Base-by-base conservation (phyloP, 2,113 vertebrate species). In the Sakesphorus luctuosus region DNA sequence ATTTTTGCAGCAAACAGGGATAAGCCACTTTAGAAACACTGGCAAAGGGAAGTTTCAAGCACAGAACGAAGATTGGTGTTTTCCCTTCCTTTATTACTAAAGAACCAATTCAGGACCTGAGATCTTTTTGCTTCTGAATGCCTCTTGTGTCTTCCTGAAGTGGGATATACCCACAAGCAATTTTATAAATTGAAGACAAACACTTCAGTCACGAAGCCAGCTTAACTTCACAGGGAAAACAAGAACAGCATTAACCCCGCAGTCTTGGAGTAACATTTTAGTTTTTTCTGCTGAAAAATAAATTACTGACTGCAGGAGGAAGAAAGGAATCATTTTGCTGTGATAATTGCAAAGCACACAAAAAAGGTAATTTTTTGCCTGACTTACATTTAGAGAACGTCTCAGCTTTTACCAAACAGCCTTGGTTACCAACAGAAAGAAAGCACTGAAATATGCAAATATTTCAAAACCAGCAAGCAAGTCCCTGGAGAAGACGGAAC, bases 361-460 rank as follows among this genome's bases (percentile, higher is more conserved):
- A 94, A 91, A 93, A 96, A 96, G 82, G 90, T 91, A 84, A 95
- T 91, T 95, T 96, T 87, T 87, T 91, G 86, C 94, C 86, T 96
- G 80, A 80, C 93, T 93, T 89, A 89, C 85, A 85, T 94, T 93
- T 93, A 91, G 36, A 89, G 63, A 87, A 92, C 59, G 76, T 90
- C 89, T 94, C 92, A 66, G 94, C 90, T 93, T 94, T 96, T 66
- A 76, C 88, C 68, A 89, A 91, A 90, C 69, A 87, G 84, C 93
- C 61, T 90, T 89, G 94, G 97, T 96, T 97, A 97, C 97, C 95
- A 96, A 71, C 87, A 89, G 71, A 97, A 97, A 96, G 96, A 79
- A 93, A 93, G 29, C 85, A 73, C 79, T 58, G 85, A 88, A 92
- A 97, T 86, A 97, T 80, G 90, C 92, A 92, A 96, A 92, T 86